Conservation (phyloP, 2,113 vertebrate genomes). For the Oenanthe melanoleuca region DNA sequence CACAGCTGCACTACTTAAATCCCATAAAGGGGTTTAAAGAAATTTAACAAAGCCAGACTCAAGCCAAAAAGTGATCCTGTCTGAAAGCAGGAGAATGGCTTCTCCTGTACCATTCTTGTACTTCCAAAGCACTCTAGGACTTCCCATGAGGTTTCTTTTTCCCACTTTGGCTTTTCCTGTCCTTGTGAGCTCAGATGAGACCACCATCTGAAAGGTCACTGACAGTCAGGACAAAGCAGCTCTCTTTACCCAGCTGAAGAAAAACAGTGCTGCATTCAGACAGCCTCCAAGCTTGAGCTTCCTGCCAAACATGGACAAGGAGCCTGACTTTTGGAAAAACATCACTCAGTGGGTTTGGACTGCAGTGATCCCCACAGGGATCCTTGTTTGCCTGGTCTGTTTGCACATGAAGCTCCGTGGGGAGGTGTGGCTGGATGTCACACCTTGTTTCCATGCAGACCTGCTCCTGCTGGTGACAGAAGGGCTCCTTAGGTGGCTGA, state of each 20-base stretch:
- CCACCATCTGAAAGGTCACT: fast-evolving
- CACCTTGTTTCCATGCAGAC: neutral
- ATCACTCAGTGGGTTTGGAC: neutral
- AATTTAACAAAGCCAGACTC: neutral
- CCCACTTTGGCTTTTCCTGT: neutral
- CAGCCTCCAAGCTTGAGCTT: neutral
- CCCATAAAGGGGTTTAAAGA: neutral
- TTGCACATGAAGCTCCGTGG: neutral
- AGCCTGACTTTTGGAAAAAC: neutral
- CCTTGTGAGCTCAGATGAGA: neutral
- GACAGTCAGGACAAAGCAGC: neutral
- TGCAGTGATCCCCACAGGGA: neutral
- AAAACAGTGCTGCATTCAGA: neutral
- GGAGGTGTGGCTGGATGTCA: neutral
- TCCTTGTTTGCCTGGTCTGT: neutral
- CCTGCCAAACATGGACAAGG: neutral
- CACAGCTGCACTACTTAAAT: neutral
- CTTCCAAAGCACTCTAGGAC: neutral
- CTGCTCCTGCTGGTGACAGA: neutral
- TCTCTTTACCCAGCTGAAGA: neutral
- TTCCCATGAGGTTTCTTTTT: neutral
- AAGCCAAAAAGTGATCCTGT: neutral
- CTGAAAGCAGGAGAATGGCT: neutral
- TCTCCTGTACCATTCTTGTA: neutral
- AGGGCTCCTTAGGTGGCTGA: neutral